These are phyloP conservation scores for Cettia cetti DNA, from an alignment of 2,113 vertebrate species.

Conservation along the genomic window DNA sequence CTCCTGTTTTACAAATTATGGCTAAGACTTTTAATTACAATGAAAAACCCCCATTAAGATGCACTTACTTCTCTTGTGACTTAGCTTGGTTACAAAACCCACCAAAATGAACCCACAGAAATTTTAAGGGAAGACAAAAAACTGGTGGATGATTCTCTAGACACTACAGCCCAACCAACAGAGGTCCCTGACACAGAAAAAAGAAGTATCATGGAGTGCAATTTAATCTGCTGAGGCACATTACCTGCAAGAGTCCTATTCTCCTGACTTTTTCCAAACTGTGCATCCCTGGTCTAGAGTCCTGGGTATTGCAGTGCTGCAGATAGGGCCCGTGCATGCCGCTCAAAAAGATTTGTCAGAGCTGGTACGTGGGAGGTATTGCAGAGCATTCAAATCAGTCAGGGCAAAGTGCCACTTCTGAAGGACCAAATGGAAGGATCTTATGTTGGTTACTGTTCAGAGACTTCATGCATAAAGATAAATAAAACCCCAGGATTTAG, in stretches of 20 bases:
- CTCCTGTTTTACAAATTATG: not conserved
- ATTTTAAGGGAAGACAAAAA: not conserved
- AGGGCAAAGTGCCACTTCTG: not conserved
- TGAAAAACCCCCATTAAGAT: not conserved
- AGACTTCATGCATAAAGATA: not conserved
- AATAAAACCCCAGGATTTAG: not conserved
- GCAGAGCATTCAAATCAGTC: not conserved
- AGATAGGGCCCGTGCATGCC: fast-evolving
- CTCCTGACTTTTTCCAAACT: not conserved
- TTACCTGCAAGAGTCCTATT: not conserved
- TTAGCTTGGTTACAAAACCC: not conserved
- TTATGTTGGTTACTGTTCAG: not conserved
- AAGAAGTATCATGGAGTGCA: not conserved
- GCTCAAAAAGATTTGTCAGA: not conserved
- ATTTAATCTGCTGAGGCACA: not conserved
- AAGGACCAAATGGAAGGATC: not conserved
- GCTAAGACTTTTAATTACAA: not conserved
- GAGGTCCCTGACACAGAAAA: not conserved
- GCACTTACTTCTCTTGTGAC: not conserved
- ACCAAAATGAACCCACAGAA: not conserved
- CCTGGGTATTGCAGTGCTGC: not conserved
- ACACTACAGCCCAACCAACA: fast-evolving
- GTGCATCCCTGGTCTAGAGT: not conserved
- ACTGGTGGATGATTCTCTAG: not conserved
- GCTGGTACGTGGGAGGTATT: fast-evolving